A percentile compares a stretch with the other conserved stretches of the same genome.
These are phyloP conservation scores for Sanderia malayensis DNA, from an alignment of 30 jellyfish, hydroid and myxozoan species.

Conservation along the genomic window DNA sequence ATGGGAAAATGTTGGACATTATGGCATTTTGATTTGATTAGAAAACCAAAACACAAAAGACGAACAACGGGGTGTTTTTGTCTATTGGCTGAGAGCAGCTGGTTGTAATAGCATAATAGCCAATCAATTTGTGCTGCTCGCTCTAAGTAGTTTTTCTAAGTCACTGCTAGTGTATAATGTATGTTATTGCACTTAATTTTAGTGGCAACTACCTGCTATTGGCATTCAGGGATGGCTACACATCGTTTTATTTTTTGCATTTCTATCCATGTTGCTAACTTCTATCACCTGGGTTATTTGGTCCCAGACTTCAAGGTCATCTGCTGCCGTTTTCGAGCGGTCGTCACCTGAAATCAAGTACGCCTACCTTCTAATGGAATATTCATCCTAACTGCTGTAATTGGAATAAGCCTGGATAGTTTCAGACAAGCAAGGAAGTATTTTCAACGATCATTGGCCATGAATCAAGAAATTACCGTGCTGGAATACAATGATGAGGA, in stretches of 20 bases:
- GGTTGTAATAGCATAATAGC: too few relatives aligned
- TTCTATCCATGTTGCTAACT: constrained; percentile 61
- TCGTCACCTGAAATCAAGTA: constrained; percentile 67
- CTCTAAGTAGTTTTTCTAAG: too few relatives aligned
- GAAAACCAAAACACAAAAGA: too few relatives aligned
- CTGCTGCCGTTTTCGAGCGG: constrained; percentile 66
- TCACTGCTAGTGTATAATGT: too few relatives aligned
- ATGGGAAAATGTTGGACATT: too few relatives aligned
- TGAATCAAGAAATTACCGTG: constrained; percentile 47
- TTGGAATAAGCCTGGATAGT: constrained; percentile 59
- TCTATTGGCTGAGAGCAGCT: too few relatives aligned
- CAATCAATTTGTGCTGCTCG: too few relatives aligned
- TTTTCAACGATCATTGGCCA: constrained; percentile 50
- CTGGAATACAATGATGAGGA: constrained; percentile 39
- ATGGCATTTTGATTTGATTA: too few relatives aligned
- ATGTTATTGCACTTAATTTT: background rate
- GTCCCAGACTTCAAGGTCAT: constrained; percentile 75
- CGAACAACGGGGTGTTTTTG: too few relatives aligned
- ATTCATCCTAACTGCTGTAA: constrained; percentile 60
- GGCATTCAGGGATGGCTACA: constrained; percentile 78
- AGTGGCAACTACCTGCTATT: constrained; percentile 65
- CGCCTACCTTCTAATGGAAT: constrained; percentile 62
- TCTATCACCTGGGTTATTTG: constrained; percentile 67
- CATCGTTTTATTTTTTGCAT: constrained; percentile 52
- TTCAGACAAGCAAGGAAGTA: constrained; percentile 56